Evolutionary conservation across 2,113 vertebrate species (phyloP), one percentile per base, ranked within the genome.

Genomic region (Crotalus helleri): DNA sequence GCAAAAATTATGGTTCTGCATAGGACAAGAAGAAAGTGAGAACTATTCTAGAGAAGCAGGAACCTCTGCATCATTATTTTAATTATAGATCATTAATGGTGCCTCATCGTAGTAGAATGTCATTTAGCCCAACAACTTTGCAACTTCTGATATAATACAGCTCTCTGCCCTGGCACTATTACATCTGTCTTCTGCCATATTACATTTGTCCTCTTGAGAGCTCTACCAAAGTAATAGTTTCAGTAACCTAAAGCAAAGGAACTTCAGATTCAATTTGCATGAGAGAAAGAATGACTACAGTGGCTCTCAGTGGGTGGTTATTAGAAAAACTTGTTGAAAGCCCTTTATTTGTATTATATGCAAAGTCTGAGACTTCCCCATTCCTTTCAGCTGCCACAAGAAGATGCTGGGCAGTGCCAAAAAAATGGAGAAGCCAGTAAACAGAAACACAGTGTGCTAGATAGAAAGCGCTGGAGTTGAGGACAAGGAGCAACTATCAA

Each of bases 71-170:
- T 61, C 87, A 89, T 88, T 91, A 57, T 64, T 58, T 59, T 93
- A 93, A 94, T 94, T 93, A 93, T 64, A 92, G 91, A 59, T 92
- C 93, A 89, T 92, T 93, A 92, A 74, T 74, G 88, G 26, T 13
- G 33, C 51, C 46, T 85, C 88, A 89, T 92, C 58, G 9, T 81
- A 90, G 85, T 90, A 86, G 1, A 33, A 58, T 87, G 61, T 51
- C 93, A 89, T 58, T 81, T 81, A 92, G 90, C 88, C 87, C 90
- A 91, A 58, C 85, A 90, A 59, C 85, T 91, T 89, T 86, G 74
- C 90, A 87, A 74, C 5, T 1, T 49, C 49, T 5, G 90, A 59
- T 39, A 92, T 94, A 69, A 51, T 87, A 39, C 87, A 59, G 58
- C 85, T 59, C 90, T 23, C 33, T 46, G 91, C 87, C 92, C 26